Conservation (phyloP, 2,888 invertebrate species). For the Noctuana brunneofusca region DNA sequence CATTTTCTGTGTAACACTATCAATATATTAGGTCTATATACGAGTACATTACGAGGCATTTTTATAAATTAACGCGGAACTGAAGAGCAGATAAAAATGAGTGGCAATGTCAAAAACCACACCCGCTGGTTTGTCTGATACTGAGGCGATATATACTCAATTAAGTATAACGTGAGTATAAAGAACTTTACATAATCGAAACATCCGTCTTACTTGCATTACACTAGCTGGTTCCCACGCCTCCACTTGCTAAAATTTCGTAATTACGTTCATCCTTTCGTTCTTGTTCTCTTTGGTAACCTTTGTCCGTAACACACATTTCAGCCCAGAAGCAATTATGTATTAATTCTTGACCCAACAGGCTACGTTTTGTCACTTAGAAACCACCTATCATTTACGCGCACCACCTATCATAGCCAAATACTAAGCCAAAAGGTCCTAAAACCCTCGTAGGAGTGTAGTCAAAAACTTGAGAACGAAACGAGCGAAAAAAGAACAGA, state of each 20-base stretch:
- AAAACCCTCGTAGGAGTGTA: no score
- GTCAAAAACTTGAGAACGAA: no score
- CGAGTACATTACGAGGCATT: no score
- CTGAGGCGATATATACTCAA: not conserved
- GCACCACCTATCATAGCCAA: no score
- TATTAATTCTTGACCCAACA: no score
- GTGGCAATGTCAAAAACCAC: conserved; percentile 4
- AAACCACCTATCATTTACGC: no score
- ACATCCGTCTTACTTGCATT: not conserved
- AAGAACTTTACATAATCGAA: conserved; percentile 1
- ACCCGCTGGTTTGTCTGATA: not conserved
- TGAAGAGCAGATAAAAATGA: conserved; percentile 4
- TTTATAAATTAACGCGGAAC: not conserved
- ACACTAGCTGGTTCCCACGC: not conserved
- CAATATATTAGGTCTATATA: no score
- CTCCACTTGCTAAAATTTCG: not conserved
- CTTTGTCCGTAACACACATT: no score
- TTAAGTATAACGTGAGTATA: not conserved
- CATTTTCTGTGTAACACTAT: not conserved
- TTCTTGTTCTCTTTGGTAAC: not conserved
- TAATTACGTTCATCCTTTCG: not conserved
- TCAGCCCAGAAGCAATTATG: no score
- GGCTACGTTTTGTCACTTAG: no score
- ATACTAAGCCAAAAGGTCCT: no score
- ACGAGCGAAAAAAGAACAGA: no score